These are phyloP conservation scores for Rhaphigaster nebulosa DNA, from an alignment of 2,888 invertebrate genomes.

Conservation along the genomic window DNA sequence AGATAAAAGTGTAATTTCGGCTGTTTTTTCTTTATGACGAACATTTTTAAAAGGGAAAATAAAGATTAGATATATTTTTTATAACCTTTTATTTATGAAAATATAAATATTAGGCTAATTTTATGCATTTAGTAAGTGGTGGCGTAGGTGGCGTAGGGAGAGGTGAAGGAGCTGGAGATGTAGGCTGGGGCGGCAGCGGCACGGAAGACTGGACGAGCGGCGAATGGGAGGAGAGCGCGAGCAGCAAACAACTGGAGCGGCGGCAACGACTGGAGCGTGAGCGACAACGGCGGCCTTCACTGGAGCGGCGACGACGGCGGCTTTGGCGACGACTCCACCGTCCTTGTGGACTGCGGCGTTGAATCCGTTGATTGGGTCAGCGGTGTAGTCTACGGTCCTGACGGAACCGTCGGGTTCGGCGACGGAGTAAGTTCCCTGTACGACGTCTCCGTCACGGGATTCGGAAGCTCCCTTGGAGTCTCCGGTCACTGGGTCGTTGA, in stretches of 20 bases:
- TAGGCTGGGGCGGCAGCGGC: conserved; percentile 60
- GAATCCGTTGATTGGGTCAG: conserved; percentile 45
- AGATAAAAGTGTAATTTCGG: no score
- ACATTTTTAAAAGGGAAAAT: no score
- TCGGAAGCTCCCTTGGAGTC: conserved; percentile 71
- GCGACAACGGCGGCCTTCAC: neutral
- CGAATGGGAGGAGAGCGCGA: conserved; percentile 16
- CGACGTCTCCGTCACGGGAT: conserved; percentile 70
- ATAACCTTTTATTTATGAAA: conserved; percentile 38
- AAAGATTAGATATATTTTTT: no score
- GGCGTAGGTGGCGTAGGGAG: conserved; percentile 59
- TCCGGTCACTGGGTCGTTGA: conserved; percentile 70
- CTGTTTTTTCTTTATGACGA: no score
- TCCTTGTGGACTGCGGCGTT: conserved; percentile 1
- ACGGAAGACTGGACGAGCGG: conserved; percentile 54
- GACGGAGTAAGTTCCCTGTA: conserved; percentile 69
- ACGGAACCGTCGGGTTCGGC: conserved; percentile 63
- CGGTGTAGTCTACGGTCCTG: conserved; percentile 53
- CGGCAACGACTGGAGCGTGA: conserved; percentile 36
- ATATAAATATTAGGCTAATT: conserved; percentile 16
- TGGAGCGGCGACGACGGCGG: conserved; percentile 5
- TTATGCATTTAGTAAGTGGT: neutral
- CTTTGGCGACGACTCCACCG: neutral
- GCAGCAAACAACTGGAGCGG: conserved; percentile 11
- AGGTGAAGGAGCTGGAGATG: conserved; percentile 61